Conservation (phyloP, 2,113 vertebrate species). For the Scolopax mira region DNA sequence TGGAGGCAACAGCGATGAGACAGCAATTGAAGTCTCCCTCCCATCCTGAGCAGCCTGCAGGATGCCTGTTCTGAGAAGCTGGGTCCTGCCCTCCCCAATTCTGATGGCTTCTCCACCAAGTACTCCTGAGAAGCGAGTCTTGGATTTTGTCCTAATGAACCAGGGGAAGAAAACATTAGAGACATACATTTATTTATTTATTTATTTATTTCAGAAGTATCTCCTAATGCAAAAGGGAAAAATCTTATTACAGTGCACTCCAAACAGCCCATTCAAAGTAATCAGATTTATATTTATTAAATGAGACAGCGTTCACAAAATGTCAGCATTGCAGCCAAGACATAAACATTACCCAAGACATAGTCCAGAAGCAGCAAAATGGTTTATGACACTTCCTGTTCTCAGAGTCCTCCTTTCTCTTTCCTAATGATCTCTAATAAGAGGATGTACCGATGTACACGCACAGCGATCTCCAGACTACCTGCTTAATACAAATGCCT, state of each 20-base stretch:
- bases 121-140: background rate
- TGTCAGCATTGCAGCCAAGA: constrained; percentile 6
- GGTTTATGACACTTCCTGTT: constrained; percentile 25
- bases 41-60: background rate
- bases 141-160: background rate
- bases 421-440: constrained; percentile 16
- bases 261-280: background rate
- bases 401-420: background rate
- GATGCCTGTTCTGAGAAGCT: background rate
- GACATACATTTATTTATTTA: background rate
- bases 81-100: background rate
- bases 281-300: constrained; percentile 40
- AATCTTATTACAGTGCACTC: constrained; percentile 39
- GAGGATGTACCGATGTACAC: background rate
- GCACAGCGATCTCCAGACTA: background rate
- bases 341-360: constrained; percentile 15
- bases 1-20: background rate
- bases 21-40: background rate
- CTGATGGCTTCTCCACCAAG: background rate
- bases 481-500: background rate
- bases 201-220: background rate
- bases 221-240: background rate
- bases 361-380: constrained; percentile 50
- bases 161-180: background rate
- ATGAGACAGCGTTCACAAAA: constrained; percentile 16